Evolutionary conservation across 2,888 invertebrate species (phyloP).

Genomic region (Amphipoea oculea): DNA sequence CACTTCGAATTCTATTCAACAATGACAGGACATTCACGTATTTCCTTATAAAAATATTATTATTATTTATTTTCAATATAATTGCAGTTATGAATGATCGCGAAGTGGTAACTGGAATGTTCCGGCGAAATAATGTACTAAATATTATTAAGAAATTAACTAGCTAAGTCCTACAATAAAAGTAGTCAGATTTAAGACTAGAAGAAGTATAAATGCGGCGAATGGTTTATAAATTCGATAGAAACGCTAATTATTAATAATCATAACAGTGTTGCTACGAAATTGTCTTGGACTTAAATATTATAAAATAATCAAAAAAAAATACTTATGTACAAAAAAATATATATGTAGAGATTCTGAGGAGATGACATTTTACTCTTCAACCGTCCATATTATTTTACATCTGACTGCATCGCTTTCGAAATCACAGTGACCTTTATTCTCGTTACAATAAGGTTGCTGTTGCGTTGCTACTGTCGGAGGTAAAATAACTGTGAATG

Average conservation of each 20-base stretch:
- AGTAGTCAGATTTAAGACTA: conserved; percentile 39
- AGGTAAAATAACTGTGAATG: not conserved
- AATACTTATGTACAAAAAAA: conserved; percentile 1
- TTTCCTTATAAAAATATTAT: not conserved
- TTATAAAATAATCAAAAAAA: not conserved
- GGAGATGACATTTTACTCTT: not conserved
- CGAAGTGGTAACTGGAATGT: conserved; percentile 52
- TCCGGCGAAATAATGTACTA: conserved; percentile 4
- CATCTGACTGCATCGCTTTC: not conserved
- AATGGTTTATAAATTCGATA: conserved; percentile 3
- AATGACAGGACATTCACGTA: not conserved
- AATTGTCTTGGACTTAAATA: not conserved
- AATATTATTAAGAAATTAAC: conserved; percentile 11
- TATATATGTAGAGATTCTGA: conserved; percentile 7
- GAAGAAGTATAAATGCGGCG: conserved; percentile 50
- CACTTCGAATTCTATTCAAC: conserved; percentile 18
- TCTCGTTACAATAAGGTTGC: not conserved
- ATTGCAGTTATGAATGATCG: not conserved
- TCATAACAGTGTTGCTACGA: not conserved
- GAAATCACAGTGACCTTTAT: not conserved
- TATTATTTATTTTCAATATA: not conserved
- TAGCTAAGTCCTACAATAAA: conserved; percentile 9
- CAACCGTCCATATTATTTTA: not conserved
- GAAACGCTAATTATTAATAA: not conserved
- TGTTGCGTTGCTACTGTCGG: not conserved